These are phyloP conservation scores for Ooceraea biroi DNA, from an alignment of 1,140 invertebrate species.

Conservation along the genomic window DNA sequence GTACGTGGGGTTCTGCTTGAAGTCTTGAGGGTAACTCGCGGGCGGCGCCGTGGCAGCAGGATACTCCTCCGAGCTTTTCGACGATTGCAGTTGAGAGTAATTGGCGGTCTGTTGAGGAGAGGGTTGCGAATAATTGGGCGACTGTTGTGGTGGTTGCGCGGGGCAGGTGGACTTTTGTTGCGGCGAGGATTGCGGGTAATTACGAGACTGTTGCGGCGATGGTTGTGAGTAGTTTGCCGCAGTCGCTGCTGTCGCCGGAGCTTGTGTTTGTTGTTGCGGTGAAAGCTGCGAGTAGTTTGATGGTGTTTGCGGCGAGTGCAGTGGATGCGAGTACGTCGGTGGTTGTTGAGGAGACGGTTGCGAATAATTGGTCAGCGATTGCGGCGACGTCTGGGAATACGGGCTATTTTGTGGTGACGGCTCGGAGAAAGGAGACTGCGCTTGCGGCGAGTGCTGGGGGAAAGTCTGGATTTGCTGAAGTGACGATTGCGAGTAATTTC, in stretches of 20 bases:
- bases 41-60: conserved; percentile 22
- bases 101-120: conserved; percentile 77
- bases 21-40: conserved; percentile 76
- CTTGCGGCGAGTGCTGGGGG: conserved; percentile 65
- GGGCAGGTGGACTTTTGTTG: conserved; percentile 50
- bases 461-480: conserved; percentile 75
- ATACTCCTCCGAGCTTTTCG: conserved; percentile 73
- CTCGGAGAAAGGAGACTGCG: conserved; percentile 60
- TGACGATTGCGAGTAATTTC: conserved; percentile 79
- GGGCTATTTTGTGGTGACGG: conserved; percentile 65
- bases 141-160: conserved; percentile 65
- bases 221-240: conserved; percentile 77
- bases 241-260: conserved; percentile 66
- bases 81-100: conserved; percentile 59
- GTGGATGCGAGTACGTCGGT: conserved; percentile 68
- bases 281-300: conserved; percentile 76
- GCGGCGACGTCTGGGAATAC: conserved; percentile 71
- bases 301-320: conserved; percentile 73
- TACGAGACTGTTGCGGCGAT: conserved; percentile 75
- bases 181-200: conserved; percentile 73
- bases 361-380: conserved; percentile 66
- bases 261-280: conserved; percentile 73
- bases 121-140: conserved; percentile 74
- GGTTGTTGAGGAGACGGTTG: conserved; percentile 74
- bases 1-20: conserved; percentile 78